Percentiles rank a stretch among this genome's conserved stretches.
phyloP scores from a whole-genome alignment of 2,113 vertebrate genomes.

The Psilopsiagon aurifrons region DNA sequence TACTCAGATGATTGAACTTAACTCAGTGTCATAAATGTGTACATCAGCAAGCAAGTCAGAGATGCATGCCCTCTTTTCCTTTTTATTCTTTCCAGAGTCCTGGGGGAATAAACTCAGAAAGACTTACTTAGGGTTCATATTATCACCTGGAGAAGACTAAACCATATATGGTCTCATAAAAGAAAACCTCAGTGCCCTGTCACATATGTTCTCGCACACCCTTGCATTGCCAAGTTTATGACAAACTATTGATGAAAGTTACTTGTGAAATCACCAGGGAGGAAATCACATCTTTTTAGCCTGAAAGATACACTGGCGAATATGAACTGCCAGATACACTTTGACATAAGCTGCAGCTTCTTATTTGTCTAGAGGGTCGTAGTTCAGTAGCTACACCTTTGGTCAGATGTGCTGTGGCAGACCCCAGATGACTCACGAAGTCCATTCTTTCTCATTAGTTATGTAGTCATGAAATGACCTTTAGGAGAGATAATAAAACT shows the following conservation, averaged over 20 bases:
- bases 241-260: slow-evolving; percentile 27
- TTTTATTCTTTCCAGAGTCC: not conserved
- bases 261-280: not conserved
- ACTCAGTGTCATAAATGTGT: not conserved
- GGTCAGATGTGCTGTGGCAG: slow-evolving; percentile 1
- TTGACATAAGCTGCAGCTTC: slow-evolving; percentile 7
- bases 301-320: slow-evolving; percentile 24
- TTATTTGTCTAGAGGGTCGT: not conserved
- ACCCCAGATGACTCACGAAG: not conserved
- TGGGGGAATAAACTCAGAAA: not conserved
- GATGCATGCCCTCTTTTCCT: not conserved
- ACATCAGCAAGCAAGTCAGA: not conserved
- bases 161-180: not conserved
- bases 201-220: not conserved
- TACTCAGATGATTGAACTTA: not conserved
- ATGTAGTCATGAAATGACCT: not conserved
- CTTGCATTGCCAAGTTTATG: not conserved
- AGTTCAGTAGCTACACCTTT: slow-evolving; percentile 15
- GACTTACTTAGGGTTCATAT: not conserved
- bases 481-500: not conserved
- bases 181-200: not conserved
- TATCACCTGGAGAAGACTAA: not conserved
- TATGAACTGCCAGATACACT: slow-evolving; percentile 7
- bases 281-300: slow-evolving; percentile 1
- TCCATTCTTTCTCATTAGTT: slow-evolving; percentile 25